Evolutionary conservation across 2,113 vertebrate species (phyloP).

Genomic region (Hippotragus niger): DNA sequence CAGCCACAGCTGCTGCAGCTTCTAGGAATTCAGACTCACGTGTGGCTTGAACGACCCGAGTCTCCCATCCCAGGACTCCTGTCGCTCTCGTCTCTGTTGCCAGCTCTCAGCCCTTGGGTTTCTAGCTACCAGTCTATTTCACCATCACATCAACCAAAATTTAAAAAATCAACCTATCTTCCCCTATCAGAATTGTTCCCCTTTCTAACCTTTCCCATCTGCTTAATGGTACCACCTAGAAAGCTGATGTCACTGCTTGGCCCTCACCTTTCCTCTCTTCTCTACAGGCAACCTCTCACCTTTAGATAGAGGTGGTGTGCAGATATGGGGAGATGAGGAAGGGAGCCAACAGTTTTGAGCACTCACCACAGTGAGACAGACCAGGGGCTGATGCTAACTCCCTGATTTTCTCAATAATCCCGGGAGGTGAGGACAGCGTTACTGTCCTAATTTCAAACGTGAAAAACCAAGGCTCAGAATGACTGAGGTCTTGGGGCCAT

Average conservation of each 20-base stretch:
- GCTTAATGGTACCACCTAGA: not conserved
- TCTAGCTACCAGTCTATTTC: not conserved
- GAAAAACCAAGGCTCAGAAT: not conserved
- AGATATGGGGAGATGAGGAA: not conserved
- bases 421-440: fast-evolving
- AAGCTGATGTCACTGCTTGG: not conserved
- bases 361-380: not conserved
- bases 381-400: not conserved
- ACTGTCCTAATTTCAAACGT: not conserved
- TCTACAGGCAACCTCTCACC: not conserved
- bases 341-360: too few relatives aligned
- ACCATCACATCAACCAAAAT: not conserved
- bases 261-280: too few relatives aligned
- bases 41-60: not conserved
- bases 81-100: not conserved
- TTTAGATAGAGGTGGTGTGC: not conserved
- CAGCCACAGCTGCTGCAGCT: not conserved
- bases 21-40: not conserved
- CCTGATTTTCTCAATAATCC: not conserved
- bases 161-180: not conserved
- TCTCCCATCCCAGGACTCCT: not conserved
- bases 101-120: not conserved
- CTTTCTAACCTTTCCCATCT: not conserved
- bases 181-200: not conserved
- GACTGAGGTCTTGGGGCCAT: not conserved